Evolutionary conservation across 2,888 invertebrate species (phyloP).

Genomic region (Meghimatium bilineatum): DNA sequence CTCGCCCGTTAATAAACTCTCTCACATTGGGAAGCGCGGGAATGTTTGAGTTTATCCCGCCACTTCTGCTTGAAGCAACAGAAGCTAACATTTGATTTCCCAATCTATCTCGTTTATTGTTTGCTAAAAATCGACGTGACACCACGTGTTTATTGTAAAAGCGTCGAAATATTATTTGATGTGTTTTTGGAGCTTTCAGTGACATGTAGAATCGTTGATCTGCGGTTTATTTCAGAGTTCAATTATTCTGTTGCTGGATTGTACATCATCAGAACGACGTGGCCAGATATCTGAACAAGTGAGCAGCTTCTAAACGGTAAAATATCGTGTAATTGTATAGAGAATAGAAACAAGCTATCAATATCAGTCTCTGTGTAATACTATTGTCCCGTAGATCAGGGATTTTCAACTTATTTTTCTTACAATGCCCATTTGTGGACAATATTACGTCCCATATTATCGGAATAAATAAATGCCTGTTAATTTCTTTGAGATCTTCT

Average conservation of each 20-base stretch:
- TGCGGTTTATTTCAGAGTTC: background rate
- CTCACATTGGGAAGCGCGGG: background rate
- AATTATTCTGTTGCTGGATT: background rate
- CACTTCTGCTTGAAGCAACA: background rate
- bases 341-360: background rate
- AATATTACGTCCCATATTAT: too few species aligned
- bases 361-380: too few species aligned
- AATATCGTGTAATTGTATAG: background rate
- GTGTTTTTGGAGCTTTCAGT: background rate
- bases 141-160: background rate
- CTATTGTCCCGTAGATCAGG: too few species aligned
- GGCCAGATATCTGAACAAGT: background rate
- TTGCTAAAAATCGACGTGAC: background rate
- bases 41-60: slow-evolving; percentile 1
- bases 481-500: too few species aligned
- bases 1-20: background rate
- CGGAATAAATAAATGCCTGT: too few species aligned
- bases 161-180: background rate
- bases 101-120: background rate
- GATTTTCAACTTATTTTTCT: too few species aligned
- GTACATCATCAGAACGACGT: background rate
- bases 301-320: background rate
- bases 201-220: background rate
- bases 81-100: background rate
- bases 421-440: too few species aligned